Percentiles rank a stretch among this genome's conserved stretches.
phyloP scores from a whole-genome alignment of 2,888 invertebrate species.

The Brachynemurus nebulosus region DNA sequence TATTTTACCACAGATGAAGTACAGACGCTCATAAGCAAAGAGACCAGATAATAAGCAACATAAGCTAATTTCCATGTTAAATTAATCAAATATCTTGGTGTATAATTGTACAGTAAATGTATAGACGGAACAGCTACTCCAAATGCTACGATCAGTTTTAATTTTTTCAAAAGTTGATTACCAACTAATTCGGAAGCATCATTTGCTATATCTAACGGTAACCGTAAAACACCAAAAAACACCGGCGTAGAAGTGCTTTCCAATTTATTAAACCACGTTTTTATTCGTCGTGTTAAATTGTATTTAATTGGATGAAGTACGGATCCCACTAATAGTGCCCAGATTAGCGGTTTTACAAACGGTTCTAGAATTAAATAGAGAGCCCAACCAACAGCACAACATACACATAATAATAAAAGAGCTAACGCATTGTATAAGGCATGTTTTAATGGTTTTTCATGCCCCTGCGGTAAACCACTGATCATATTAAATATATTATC shows the following conservation, averaged over 20 bases:
- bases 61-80: conserved; percentile 37
- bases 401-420: conserved; percentile 54
- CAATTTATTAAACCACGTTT: conserved; percentile 62
- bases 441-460: conserved; percentile 81
- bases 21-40: conserved; percentile 27
- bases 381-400: conserved; percentile 56
- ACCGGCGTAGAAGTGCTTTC: conserved; percentile 54
- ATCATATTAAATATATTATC: conserved; percentile 56
- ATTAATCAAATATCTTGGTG: conserved; percentile 47
- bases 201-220: conserved; percentile 66
- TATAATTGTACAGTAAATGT: conserved; percentile 54
- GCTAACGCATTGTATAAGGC: conserved; percentile 83
- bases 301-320: conserved; percentile 92
- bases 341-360: conserved; percentile 84
- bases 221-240: conserved; percentile 38
- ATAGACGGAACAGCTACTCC: conserved; percentile 33
- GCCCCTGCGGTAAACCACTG: conserved; percentile 55
- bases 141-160: conserved; percentile 40
- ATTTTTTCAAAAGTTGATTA: conserved; percentile 50
- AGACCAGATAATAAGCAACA: conserved; percentile 21
- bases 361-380: conserved; percentile 78
- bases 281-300: conserved; percentile 56
- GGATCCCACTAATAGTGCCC: conserved; percentile 95
- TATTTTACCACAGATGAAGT: conserved; percentile 28
- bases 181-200: conserved; percentile 61